Evolutionary conservation across 2,113 vertebrate genomes (phyloP), one percentile per base, ranked within the genome.

Genomic region (Ia io): DNA sequence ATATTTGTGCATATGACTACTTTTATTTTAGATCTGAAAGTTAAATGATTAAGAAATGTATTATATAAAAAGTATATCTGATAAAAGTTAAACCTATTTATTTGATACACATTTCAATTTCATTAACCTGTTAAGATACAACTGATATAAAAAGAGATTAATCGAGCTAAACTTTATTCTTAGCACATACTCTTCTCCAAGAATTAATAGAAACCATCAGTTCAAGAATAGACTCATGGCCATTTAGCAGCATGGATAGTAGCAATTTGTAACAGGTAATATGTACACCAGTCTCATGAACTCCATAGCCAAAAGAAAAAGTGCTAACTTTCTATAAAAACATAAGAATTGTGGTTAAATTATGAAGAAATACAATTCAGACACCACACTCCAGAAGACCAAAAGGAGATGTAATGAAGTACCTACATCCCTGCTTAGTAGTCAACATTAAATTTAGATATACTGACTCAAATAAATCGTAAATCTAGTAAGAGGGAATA

Each of bases 61-160:
- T 84, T 93, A 76, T 96, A 59, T 84, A 95, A 85, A 96, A 95
- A 95, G 11, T 71, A 20, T 88, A 49, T 83, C 92, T 95, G 93
- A 97, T 98, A 97, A 92, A 87, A 96, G n/a, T 78, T 97, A 71
- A 96, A 94, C 86, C 59, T 97, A 44, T 97, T 98, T 98, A 93
- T 98, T 97, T 96, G 96, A 93, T 95, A 92, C 90, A 20, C 82
- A 95, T 97, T 95, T 86, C 83, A 90, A 76, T 93, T 97, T 96
- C 44, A 93, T 96, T 96, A 97, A 95, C n/a, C 67, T 96, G 23
- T 84, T 96, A 97, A 96, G 91, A 87, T 91, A 95, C 32, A 96
- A 77, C 2, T 32, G 70, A 86, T 95, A 91, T 84, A 94, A 94
- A 97, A 95, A 91, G 73, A 97, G 87, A 97, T 97, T 96, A 97